Base-by-base conservation (phyloP, 2,113 vertebrate species). In the Cardinalis cardinalis region DNA sequence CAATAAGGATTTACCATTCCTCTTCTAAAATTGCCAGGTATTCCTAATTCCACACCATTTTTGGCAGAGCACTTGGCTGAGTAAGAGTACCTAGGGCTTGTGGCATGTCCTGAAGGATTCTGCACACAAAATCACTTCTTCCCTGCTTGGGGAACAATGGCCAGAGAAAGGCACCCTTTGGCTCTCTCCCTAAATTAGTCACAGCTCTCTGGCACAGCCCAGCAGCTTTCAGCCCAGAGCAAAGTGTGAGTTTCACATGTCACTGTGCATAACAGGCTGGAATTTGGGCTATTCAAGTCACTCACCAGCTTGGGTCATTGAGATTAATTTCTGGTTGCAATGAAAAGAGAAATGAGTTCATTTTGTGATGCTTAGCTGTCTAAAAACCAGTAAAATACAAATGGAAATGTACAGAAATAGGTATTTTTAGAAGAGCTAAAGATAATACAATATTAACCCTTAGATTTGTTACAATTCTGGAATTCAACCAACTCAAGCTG, bases 241-340 rank as follows among this genome's bases (percentile, higher is more conserved):
- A n/a, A 34, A 86, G 70, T 10, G 24, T 1, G 12, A 63, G 72
- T 91, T 95, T 84, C 88, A 89, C 12, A 38, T 92, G 84, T 89
- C 85, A 81, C 73, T 75, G 2, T 49, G 83, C 73, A 92, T 16
- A 87, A 82, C 60, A 65, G 80, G 46, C 29, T 74, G 81, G 88
- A 95, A 93, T 93, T 86, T 40, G 63, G 89, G 74, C 88, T 78
- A 87, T 91, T 95, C 86, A 92, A 80, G 51, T 10, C 71, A 44
- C 56, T 89, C 79, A 74, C 77, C 84, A 85, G 89, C 48, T 80
- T 26, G 46, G 64, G 84, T 58, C 72, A 87, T 56, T 78, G 70
- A 74, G 52, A 87, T 63, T 43, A 24, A 93, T 73, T 95, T 92
- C 66, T 71, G 38, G 31, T 76, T 56, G 41, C 64, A 55, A 14